Evolutionary conservation across 2,797 vertebrate genomes (phyloP).

Genomic region (Triplophysa yarkandensis): DNA sequence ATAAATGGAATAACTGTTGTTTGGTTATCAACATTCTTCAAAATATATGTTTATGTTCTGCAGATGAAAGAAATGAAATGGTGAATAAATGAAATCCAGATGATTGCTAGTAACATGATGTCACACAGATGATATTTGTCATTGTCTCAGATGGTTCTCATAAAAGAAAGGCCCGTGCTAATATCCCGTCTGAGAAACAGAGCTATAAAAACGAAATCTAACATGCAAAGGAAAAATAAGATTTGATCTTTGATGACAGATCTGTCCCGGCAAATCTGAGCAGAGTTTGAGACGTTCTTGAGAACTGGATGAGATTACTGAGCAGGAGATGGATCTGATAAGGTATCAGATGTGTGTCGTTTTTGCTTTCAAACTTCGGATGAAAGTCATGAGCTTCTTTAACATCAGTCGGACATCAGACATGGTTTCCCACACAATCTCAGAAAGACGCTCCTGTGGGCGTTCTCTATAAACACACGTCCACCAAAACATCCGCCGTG

Average conservation of each 20-base stretch:
- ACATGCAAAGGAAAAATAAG: neutral
- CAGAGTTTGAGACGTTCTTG: neutral
- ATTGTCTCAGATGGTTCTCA: neutral
- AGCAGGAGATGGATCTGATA: neutral
- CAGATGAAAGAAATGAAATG: no score
- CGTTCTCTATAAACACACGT: constrained; percentile 23
- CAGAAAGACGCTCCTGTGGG: constrained; percentile 5
- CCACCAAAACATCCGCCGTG: constrained; percentile 33
- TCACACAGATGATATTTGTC: neutral
- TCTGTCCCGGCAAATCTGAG: neutral
- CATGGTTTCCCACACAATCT: constrained; percentile 3
- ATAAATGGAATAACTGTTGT: no score
- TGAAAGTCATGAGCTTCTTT: neutral
- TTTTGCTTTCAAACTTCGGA: neutral
- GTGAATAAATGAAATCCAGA: neutral
- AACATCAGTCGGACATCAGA: neutral
- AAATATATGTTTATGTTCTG: no score
- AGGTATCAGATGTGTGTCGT: neutral
- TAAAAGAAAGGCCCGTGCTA: neutral
- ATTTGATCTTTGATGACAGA: neutral
- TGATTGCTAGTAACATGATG: neutral
- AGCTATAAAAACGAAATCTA: neutral
- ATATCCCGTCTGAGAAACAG: neutral
- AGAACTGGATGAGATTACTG: neutral
- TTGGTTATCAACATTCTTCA: no score